Evolutionary conservation across 1,140 invertebrate genomes (phyloP).

Genomic region (Aricia agestis): DNA sequence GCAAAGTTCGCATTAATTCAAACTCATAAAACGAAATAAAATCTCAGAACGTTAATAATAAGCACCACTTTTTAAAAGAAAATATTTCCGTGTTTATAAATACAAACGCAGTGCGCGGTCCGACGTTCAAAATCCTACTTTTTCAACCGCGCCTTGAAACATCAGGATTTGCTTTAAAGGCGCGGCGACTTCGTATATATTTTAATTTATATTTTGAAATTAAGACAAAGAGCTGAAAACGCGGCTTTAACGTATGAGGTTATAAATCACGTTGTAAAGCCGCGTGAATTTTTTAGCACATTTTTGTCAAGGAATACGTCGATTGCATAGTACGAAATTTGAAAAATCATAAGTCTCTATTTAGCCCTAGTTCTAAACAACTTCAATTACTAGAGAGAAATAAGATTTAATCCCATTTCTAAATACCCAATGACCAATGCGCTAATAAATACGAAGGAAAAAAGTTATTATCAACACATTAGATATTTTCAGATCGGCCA

Average conservation of each 20-base stretch:
- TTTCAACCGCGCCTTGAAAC: slow-evolving; percentile 27
- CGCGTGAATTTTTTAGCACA: neutral
- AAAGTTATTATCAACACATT: neutral
- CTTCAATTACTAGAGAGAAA: too few species aligned
- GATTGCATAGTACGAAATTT: too few species aligned
- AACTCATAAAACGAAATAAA: slow-evolving; percentile 46
- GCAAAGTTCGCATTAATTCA: slow-evolving; percentile 33
- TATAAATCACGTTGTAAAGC: neutral
- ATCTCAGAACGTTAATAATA: slow-evolving; percentile 44
- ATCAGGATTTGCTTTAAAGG: slow-evolving; percentile 15
- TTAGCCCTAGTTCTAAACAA: too few species aligned
- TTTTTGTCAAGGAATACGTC: neutral
- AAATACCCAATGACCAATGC: too few species aligned
- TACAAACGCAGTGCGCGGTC: slow-evolving; percentile 40
- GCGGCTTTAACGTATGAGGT: neutral
- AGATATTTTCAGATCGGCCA: neutral
- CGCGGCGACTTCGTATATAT: slow-evolving; percentile 11
- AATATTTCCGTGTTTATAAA: slow-evolving; percentile 45
- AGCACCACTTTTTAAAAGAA: slow-evolving; percentile 46
- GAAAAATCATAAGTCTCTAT: too few species aligned
- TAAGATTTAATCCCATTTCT: too few species aligned
- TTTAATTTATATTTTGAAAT: slow-evolving; percentile 15
- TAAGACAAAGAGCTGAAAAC: neutral
- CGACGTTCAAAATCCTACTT: slow-evolving; percentile 33
- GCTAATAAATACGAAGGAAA: too few species aligned